These are phyloP conservation scores for Talpa occidentalis DNA, from an alignment of 2,113 vertebrate species.

Conservation along the genomic window DNA sequence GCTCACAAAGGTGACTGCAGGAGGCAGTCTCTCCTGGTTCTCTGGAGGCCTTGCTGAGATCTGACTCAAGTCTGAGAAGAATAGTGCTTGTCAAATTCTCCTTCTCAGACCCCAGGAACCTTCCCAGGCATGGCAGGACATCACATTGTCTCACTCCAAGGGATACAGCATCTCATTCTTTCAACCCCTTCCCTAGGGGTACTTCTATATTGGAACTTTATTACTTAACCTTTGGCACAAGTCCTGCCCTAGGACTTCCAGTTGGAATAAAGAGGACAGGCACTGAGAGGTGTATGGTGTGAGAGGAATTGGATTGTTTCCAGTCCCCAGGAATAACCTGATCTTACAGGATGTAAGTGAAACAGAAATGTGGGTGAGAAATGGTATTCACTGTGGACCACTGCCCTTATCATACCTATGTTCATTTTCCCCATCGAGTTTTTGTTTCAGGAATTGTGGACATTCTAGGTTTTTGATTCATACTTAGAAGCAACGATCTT, in stretches of 20 bases:
- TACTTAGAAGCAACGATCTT: constrained; percentile 25
- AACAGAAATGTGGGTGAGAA: background rate
- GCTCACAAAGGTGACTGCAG: background rate
- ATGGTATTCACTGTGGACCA: background rate
- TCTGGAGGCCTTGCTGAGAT: background rate
- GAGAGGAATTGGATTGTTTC: background rate
- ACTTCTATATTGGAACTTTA: background rate
- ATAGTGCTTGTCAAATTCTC: background rate
- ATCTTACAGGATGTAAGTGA: background rate
- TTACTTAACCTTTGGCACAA: background rate
- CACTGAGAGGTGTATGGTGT: background rate
- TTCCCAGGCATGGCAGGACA: background rate
- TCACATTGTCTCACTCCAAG: background rate
- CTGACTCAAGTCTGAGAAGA: background rate
- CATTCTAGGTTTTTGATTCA: background rate
- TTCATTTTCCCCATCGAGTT: constrained; percentile 35
- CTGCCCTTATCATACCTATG: background rate
- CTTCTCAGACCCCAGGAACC: background rate
- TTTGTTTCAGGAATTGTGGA: constrained; percentile 40
- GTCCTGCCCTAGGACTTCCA: background rate
- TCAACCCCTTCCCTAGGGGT: background rate
- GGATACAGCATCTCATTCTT: background rate
- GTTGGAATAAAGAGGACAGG: background rate
- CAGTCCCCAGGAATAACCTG: background rate
- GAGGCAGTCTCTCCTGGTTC: background rate